Base-by-base conservation (phyloP, 2,888 invertebrate species). In the Elysia crispata region DNA sequence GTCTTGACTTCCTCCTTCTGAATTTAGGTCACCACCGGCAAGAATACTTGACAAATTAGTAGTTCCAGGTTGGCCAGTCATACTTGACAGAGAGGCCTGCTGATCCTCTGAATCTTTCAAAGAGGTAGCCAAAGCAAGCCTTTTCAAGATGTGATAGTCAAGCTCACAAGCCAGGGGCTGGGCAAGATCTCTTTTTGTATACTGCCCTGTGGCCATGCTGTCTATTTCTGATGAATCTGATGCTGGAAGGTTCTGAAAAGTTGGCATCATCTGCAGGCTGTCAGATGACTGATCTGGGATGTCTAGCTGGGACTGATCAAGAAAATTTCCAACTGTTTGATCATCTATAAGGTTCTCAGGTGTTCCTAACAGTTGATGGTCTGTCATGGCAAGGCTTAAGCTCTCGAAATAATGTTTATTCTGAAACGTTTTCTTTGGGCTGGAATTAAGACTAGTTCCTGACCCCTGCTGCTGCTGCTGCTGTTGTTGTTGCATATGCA, bases 341-440 rank as follows among this genome's bases (percentile, higher is more conserved):
- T 80, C 80, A 30, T 76, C 80, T 41, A 80, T 80, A 50, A 76
- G 76, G 33, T 60, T 60, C 13, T 31, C 50, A 23, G 80, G 25
- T n/a, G 60, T 23, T 20, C 64, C 72, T 3, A 80, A 8, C 15
- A 80, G 72, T 15, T 76, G 80, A 25, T 80, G 80, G 8, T 76
- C 76, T 33, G 70, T 28, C 23, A 80, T 41, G 41, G 70, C 28
- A 31, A 41, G 66, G 6, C 54, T 54, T 50, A 76, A 50, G 15
- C 66, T 76, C 31, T 80, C 80, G 41, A 80, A 54, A 1, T 76
- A 49, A 28, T 80, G 80, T 30, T 80, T 80, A 50, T 76, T 80
- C 31, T 80, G 80, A 20, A 80, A 80, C 1, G 76, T 72, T n/a
- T 70, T 70, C 70, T 70, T 70, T 20, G 70, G 70, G 70, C 70